These are phyloP conservation scores for Eucera pruinosa DNA, from an alignment of 2,888 invertebrate species.

Conservation along the genomic window DNA sequence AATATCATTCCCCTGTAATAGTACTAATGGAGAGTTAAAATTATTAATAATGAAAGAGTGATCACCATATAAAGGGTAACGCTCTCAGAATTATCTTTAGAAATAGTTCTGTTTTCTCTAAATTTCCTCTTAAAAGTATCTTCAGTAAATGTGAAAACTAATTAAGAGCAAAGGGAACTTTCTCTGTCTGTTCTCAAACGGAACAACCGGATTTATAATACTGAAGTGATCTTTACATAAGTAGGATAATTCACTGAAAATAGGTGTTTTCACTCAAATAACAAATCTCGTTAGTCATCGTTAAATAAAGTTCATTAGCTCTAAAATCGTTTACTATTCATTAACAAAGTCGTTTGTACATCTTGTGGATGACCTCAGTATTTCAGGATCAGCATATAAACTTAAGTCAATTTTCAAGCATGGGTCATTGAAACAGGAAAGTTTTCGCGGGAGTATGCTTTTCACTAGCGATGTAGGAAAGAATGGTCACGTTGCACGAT, in stretches of 20 bases:
- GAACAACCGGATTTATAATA: background rate
- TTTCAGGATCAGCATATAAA: too few relatives aligned
- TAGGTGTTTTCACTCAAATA: background rate
- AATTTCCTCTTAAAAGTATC: background rate
- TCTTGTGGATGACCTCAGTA: background rate
- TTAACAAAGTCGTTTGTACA: background rate
- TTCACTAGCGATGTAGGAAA: slow-evolving; percentile 13
- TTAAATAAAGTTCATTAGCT: slow-evolving; percentile 9
- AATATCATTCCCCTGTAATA: background rate
- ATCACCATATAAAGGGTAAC: too few relatives aligned
- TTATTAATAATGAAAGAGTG: background rate
- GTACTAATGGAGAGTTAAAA: background rate
- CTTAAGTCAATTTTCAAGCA: too few relatives aligned
- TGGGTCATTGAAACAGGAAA: slow-evolving; percentile 46
- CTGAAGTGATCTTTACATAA: slow-evolving; percentile 4
- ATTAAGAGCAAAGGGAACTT: slow-evolving; percentile 26
- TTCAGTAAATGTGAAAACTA: background rate
- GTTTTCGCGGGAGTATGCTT: slow-evolving; percentile 20
- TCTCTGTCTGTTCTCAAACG: slow-evolving; percentile 10
- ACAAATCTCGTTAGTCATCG: background rate
- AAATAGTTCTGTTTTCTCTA: background rate
- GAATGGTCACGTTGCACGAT: slow-evolving; percentile 33
- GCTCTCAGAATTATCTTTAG: background rate
- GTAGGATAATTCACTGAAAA: slow-evolving; percentile 20
- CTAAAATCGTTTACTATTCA: slow-evolving; percentile 1